Base-by-base conservation (phyloP, 2,888 invertebrate species). In the Oscheius sp. region DNA sequence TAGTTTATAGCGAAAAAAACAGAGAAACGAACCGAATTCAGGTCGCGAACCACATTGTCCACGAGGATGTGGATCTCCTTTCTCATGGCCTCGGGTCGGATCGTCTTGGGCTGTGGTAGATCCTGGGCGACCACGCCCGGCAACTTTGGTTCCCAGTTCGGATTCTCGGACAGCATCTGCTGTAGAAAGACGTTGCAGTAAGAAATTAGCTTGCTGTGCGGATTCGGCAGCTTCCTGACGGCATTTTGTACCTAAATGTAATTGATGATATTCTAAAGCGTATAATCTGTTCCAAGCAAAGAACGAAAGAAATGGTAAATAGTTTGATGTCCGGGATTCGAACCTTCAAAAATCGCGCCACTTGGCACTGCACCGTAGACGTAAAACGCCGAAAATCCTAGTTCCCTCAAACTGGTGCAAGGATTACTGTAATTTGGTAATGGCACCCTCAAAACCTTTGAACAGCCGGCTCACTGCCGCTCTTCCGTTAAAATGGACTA, bases 11-110 rank as follows among this genome's bases (percentile, higher is more conserved):
- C 11, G 2, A 13, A 58, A 74, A 51, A 50, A 37, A 37, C 1
- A 5, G 5, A 0, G 65, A 62, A 60, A 50, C 57, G 2, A 21
- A 74, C 74, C 74, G 70, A 70, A 10, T 47, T 53, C 4, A 74
- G 55, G 60, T 81, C 81, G 35, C 81, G 57, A 9, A 81, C 66
- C 7, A 77, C 75, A 58, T 81, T 81, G 66, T 79, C 78, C 32
- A 79, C 73, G 9, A 76, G 70, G 1, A 81, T 77, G 32, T 77
- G 71, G 29, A 79, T 62, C 5, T 76, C 78, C 13, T 68, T 73
- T 48, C 81, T 51, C 11, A 77, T 71, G 7, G 72, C 76, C 5
- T 77, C 80, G n/a, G 75, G 72, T 10, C 35, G 53, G 42, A 59
- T 62, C 13, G 74, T 13, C 37, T 55, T 66, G 1, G 66, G 74